phyloP scores from a whole-genome alignment of 2,888 invertebrate genomes.

The Pediacus dermestoides region DNA sequence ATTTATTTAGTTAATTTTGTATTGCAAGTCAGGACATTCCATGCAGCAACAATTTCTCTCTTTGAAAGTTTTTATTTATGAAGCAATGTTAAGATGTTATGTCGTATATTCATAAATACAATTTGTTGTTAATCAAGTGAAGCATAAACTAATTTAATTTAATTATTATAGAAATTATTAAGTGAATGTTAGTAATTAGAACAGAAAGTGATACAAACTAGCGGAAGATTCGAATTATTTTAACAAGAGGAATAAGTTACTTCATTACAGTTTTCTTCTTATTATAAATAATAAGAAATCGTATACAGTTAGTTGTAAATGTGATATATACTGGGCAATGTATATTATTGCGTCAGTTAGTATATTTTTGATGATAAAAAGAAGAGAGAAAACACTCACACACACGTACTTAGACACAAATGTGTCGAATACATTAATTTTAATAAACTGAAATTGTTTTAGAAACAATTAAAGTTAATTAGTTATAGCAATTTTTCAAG shows the following conservation, averaged over 20 bases:
- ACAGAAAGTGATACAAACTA: conserved; percentile 32
- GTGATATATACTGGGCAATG: no score
- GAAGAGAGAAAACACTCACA: no score
- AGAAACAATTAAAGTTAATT: background rate
- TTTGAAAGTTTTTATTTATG: no score
- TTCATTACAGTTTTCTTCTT: conserved; percentile 23
- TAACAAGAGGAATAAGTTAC: conserved; percentile 23
- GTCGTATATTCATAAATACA: conserved; percentile 22
- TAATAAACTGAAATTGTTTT: no score
- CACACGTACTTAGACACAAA: no score
- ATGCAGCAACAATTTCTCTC: no score
- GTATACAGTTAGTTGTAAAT: no score
- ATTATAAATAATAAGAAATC: conserved; percentile 17
- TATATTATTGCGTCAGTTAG: no score
- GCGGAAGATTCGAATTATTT: conserved; percentile 30
- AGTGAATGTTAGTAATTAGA: conserved; percentile 32
- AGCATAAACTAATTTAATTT: conserved; percentile 34
- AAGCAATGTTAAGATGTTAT: conserved; percentile 24
- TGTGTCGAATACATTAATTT: no score
- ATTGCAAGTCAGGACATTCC: no score
- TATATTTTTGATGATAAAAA: no score
- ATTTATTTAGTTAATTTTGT: no score
- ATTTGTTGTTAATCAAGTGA: conserved; percentile 30
- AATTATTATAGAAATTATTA: conserved; percentile 31
- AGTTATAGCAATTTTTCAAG: conserved; percentile 1